Conservation (phyloP, 2,888 invertebrate genomes). For the Drosophila yooni region DNA sequence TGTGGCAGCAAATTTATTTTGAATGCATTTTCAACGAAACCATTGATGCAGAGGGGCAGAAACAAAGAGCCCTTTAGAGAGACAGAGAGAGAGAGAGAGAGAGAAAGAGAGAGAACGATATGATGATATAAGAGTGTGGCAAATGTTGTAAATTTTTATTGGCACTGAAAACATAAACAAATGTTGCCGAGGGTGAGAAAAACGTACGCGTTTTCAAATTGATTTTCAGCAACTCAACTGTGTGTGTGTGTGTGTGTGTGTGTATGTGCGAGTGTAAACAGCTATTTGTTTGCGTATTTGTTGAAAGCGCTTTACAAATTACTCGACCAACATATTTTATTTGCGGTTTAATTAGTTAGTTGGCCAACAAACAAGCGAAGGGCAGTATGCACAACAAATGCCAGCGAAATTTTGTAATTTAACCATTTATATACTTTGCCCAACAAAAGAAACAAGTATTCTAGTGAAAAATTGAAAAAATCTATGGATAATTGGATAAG, state of each 20-base stretch:
- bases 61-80: background rate
- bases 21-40: slow-evolving; percentile 55
- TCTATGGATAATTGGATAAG: background rate
- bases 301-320: slow-evolving; percentile 55
- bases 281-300: slow-evolving; percentile 45
- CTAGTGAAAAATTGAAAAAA: background rate
- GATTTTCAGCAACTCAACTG: slow-evolving; percentile 55
- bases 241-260: slow-evolving; percentile 3
- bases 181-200: slow-evolving; percentile 29
- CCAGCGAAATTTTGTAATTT: slow-evolving; percentile 10
- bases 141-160: slow-evolving; percentile 59
- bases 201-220: slow-evolving; percentile 63
- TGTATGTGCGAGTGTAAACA: slow-evolving; percentile 23
- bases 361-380: slow-evolving; percentile 42
- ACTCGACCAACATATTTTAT: slow-evolving; percentile 66
- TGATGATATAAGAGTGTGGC: slow-evolving; percentile 21
- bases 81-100: background rate
- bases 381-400: slow-evolving; percentile 14
- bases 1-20: slow-evolving; percentile 77
- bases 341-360: slow-evolving; percentile 78
- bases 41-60: background rate
- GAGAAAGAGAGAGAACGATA: slow-evolving; percentile 1
- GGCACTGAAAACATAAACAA: slow-evolving; percentile 45
- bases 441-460: background rate
- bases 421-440: background rate